Evolutionary conservation across 2,888 invertebrate species (phyloP), one percentile per base, ranked within the genome.

Genomic region (Cephus pygmeus): DNA sequence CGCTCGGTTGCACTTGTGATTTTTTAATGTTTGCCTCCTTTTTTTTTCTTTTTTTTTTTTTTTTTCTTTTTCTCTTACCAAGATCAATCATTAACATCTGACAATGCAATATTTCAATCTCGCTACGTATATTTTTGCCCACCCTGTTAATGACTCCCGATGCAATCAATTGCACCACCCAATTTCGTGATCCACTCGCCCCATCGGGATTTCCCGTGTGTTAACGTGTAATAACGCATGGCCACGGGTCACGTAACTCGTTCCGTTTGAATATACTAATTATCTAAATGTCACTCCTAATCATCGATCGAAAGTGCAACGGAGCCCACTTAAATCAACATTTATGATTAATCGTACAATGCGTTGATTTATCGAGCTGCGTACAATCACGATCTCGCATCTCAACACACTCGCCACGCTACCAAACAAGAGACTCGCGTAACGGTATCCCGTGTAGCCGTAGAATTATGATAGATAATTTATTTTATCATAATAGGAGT

Each of bases 271-370:
- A 34, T 71, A 74, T 79, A 85, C 84, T 84, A 83, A 86, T 85
- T 83, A 84, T 78, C 83, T 79, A 80, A 81, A 83, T 82, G 83
- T 85, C 81, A 79, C 75, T 77, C 81, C 81, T 83, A 84, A 85
- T 85, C 82, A 79, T 78, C 82, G 81, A 80, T 79, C 34, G 77
- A 77, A 69, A 73, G 73, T 35, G 31, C 69, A 12, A 69, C 76
- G 74, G 68, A 56, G 75, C 74, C 35, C 69, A 69, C 35, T 15
- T 75, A 74, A 35, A 68, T 73, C 71, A 73, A 78, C 71, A 76
- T 69, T 77, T 79, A 79, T 81, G 82, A 82, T 82, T 79, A 78
- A 82, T 82, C 69, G 75, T 75, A 34, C 73, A 77, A 69, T 76
- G 31, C 78, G 78, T 76, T 82, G 81, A 83, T 81, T 83, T 83